These are phyloP conservation scores for Lysandra coridon DNA, from an alignment of 2,888 invertebrate species.

Conservation along the genomic window DNA sequence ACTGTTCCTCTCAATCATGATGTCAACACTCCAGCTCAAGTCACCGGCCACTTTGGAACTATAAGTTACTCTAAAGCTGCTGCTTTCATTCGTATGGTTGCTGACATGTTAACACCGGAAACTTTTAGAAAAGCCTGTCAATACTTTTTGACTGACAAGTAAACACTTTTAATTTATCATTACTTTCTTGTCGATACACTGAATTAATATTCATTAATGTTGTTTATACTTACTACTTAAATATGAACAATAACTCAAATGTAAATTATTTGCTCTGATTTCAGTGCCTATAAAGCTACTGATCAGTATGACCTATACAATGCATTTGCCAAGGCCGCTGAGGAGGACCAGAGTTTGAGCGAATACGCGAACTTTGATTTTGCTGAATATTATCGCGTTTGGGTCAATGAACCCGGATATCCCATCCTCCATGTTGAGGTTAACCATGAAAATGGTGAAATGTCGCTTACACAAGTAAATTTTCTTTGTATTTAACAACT, in stretches of 20 bases:
- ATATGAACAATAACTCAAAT: background rate
- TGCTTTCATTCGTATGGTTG: conserved; percentile 66
- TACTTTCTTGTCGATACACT: no score
- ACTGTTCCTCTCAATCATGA: conserved; percentile 81
- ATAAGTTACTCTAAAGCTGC: conserved; percentile 86
- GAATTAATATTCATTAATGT: background rate
- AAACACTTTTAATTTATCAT: conserved; percentile 47
- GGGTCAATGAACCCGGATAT: conserved; percentile 83
- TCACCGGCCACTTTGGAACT: conserved; percentile 83
- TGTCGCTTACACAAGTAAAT: conserved; percentile 65
- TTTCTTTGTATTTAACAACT: background rate
- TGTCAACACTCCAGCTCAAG: conserved; percentile 82
- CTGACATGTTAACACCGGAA: conserved; percentile 58
- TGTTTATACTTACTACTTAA: background rate
- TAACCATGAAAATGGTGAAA: conserved; percentile 58
- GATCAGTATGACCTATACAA: conserved; percentile 73
- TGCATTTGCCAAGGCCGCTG: conserved; percentile 65
- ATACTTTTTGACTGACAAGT: conserved; percentile 74
- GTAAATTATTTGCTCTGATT: conserved; percentile 39
- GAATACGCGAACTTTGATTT: conserved; percentile 61
- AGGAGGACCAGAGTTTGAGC: conserved; percentile 54
- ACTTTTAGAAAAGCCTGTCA: conserved; percentile 59
- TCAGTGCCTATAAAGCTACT: conserved; percentile 65
- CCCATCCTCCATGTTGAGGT: conserved; percentile 79
- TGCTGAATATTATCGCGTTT: conserved; percentile 77